phyloP scores from a whole-genome alignment of 2,888 invertebrate genomes.

The Cosmorhoe ocellata region DNA sequence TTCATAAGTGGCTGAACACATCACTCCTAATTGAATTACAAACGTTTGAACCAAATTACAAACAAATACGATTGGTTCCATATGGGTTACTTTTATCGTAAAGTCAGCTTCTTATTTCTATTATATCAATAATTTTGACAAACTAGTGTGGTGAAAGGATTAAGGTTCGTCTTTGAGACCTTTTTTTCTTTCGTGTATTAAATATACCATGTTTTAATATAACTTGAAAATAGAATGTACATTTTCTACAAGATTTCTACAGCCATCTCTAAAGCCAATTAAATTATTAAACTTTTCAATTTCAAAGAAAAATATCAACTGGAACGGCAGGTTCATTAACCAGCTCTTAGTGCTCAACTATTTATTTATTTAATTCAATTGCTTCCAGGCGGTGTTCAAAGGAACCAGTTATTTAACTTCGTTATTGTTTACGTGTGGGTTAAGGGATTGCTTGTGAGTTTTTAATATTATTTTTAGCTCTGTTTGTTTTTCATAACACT shows the following conservation, averaged over 20 bases:
- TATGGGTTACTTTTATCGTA: neutral
- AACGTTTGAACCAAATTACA: constrained; percentile 19
- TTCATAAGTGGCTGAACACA: constrained; percentile 20
- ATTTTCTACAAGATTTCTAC: too few relatives aligned
- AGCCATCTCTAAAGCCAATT: neutral
- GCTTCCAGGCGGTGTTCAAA: constrained; percentile 47
- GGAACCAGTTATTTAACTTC: constrained; percentile 43
- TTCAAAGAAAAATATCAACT: constrained; percentile 4
- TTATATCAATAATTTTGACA: too few relatives aligned
- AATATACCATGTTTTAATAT: too few relatives aligned
- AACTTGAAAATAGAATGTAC: too few relatives aligned
- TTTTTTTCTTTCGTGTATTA: too few relatives aligned
- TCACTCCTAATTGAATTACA: constrained; percentile 16
- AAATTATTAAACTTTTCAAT: constrained; percentile 6
- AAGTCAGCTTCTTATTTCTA: neutral
- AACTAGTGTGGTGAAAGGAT: too few relatives aligned
- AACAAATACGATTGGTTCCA: constrained; percentile 18
- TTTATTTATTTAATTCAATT: constrained; percentile 61
- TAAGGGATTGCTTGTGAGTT: neutral
- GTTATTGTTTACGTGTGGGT: constrained; percentile 39
- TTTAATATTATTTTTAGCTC: neutral
- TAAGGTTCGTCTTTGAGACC: too few relatives aligned
- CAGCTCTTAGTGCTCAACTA: constrained; percentile 39
- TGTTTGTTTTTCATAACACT: neutral
- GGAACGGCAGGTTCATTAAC: constrained; percentile 38